Base-by-base conservation (phyloP, 2,888 invertebrate species). In the Apotomis turbidana region DNA sequence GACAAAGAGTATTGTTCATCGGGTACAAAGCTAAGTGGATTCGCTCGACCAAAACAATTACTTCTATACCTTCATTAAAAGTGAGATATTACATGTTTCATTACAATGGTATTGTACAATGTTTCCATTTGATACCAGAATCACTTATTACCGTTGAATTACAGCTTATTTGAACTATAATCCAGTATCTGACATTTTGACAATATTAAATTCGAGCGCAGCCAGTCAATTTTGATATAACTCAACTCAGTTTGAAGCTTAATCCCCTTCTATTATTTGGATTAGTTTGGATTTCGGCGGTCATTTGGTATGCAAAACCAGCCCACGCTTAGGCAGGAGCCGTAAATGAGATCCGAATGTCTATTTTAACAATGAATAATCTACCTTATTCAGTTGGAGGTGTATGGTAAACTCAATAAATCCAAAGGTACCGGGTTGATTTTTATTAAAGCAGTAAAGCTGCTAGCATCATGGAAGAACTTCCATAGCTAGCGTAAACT, bases 271-370 rank as follows among this genome's bases (percentile, higher is more conserved):
- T 75, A 76, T 78, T 78, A 81, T 81, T 81, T 74, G 76, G 79
- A 78, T 82, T 78, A 79, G 59, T 68, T 66, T 46, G 75, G 76
- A 79, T 77, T 73, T 74, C 52, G 77, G 73, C 75, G 75, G 70
- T 63, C 71, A 77, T 78, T 81, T 78, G 74, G 75, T 79, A 83
- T 83, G 80, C 81, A 82, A 83, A 83, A 78, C 77, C 73, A 74
- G 71, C 74, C 68, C 38, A 68, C 68, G 73, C 54, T 64, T 68
- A 67, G 72, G 71, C 73, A 73, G 57, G 74, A 74, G 67, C 67
- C 68, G 70, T 74, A 76, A 72, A 74, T 59, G 60, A 62, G 41
- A 49, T 60, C 46, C 59, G 51, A 57, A 59, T 66, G 41, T 15
- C n/a, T 68, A 13, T 9, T 71, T 67, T 60, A 15, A 44, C 38